These are phyloP conservation scores for Choristoneura rosaceana DNA, from an alignment of 2,888 invertebrate species.

Conservation along the genomic window DNA sequence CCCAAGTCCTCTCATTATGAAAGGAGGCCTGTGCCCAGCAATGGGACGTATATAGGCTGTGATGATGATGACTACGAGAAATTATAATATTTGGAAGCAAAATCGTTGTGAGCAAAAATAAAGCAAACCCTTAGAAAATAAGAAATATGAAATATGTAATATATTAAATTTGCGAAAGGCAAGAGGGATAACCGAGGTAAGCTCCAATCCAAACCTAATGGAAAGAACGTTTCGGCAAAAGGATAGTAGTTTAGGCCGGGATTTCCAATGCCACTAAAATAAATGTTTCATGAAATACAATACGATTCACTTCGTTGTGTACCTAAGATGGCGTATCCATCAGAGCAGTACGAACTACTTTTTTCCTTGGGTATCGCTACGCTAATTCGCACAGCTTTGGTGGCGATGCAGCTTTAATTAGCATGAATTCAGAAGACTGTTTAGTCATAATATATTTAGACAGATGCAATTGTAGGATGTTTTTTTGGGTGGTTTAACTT, in stretches of 20 bases:
- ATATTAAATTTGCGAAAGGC: constrained; percentile 24
- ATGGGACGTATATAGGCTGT: too few species aligned
- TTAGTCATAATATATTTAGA: too few species aligned
- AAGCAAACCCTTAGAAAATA: background rate
- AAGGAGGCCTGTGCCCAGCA: too few species aligned
- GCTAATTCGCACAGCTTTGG: too few species aligned
- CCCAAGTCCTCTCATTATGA: too few species aligned
- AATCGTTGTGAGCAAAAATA: background rate
- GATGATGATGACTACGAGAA: too few species aligned
- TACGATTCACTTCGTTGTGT: constrained; percentile 3
- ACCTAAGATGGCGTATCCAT: background rate
- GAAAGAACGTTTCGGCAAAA: constrained; percentile 26
- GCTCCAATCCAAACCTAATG: constrained; percentile 38
- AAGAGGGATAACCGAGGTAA: constrained; percentile 30
- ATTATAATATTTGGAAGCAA: background rate
- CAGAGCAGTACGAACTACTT: too few species aligned
- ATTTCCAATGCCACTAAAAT: constrained; percentile 16
- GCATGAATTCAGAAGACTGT: too few species aligned
- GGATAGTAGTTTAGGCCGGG: constrained; percentile 11
- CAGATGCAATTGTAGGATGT: too few species aligned
- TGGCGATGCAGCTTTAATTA: too few species aligned
- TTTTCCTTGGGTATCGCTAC: too few species aligned
- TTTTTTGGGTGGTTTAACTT: too few species aligned
- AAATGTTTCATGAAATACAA: constrained; percentile 12
- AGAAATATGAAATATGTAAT: constrained; percentile 20